A percentile compares a stretch with the other conserved stretches of the same genome.
Conservation (phyloP, 2,113 vertebrate genomes). For the Ranitomeya imitator region DNA sequence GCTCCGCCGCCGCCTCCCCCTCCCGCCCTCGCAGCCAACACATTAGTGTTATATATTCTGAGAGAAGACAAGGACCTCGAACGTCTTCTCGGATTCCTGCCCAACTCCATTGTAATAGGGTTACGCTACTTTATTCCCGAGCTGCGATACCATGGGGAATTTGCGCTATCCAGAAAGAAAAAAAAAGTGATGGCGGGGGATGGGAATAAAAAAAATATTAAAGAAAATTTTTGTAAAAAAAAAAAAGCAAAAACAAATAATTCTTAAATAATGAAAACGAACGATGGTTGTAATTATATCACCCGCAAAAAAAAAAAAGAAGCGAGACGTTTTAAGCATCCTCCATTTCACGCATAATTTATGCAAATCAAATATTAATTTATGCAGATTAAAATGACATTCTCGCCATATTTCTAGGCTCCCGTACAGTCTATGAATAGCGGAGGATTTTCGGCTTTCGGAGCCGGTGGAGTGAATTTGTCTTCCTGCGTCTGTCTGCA, state of each 20-base stretch:
- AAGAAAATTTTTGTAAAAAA: not conserved
- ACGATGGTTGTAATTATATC: conserved; percentile 37
- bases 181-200: not conserved
- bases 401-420: conserved; percentile 57
- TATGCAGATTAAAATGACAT: conserved; percentile 58
- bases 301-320: not conserved
- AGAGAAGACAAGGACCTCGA: not conserved
- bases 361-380: conserved; percentile 61
- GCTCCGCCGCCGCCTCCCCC: not conserved
- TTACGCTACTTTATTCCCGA: not conserved
- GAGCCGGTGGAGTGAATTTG: conserved; percentile 28
- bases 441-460: conserved; percentile 36
- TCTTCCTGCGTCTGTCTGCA: not conserved
- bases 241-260: not conserved
- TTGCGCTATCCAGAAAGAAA: not conserved
- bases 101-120: conserved; percentile 16
- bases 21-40: not conserved
- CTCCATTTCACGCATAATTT: conserved; percentile 56
- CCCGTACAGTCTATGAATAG: conserved; percentile 50
- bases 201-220: not conserved
- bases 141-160: not conserved
- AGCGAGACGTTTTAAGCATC: not conserved
- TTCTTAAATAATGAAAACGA: conserved; percentile 7
- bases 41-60: conserved; percentile 9
- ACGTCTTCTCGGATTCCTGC: conserved; percentile 28